These are phyloP conservation scores for Psittacula echo DNA, from an alignment of 2,797 vertebrate genomes.

Conservation along the genomic window DNA sequence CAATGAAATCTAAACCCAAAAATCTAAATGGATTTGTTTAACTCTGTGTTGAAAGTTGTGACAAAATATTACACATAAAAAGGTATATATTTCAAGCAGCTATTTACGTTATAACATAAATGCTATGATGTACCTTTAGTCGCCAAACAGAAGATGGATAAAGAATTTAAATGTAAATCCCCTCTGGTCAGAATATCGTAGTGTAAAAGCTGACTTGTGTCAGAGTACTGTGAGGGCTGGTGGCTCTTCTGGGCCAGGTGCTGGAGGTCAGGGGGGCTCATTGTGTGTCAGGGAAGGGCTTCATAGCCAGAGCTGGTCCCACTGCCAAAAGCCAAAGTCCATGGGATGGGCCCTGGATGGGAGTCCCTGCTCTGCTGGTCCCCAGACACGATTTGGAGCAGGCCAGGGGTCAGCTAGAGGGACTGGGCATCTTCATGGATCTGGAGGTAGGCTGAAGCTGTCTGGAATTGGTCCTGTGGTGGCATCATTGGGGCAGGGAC, in stretches of 20 bases:
- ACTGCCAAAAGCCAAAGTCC: neutral
- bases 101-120: neutral
- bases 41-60: neutral
- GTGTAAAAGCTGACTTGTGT: neutral
- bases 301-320: rapidly evolving
- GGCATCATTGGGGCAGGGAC: rapidly evolving
- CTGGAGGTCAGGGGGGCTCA: rapidly evolving
- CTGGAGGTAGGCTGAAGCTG: rapidly evolving
- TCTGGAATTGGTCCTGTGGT: neutral
- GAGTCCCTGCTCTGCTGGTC: neutral
- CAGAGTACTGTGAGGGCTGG: neutral
- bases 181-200: neutral
- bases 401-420: rapidly evolving
- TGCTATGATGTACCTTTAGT: neutral
- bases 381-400: neutral
- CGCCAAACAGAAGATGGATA: neutral
- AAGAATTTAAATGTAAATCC: neutral
- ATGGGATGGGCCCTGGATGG: neutral
- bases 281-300: neutral
- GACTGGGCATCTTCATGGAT: neutral
- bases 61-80: neutral
- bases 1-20: neutral
- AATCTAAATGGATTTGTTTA: neutral
- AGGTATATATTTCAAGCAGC: neutral
- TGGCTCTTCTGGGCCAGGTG: rapidly evolving